A percentile compares a stretch with the other conserved stretches of the same genome.
These are phyloP conservation scores for Phoxinus dragarum DNA, from an alignment of 2,797 vertebrate genomes.

Conservation along the genomic window DNA sequence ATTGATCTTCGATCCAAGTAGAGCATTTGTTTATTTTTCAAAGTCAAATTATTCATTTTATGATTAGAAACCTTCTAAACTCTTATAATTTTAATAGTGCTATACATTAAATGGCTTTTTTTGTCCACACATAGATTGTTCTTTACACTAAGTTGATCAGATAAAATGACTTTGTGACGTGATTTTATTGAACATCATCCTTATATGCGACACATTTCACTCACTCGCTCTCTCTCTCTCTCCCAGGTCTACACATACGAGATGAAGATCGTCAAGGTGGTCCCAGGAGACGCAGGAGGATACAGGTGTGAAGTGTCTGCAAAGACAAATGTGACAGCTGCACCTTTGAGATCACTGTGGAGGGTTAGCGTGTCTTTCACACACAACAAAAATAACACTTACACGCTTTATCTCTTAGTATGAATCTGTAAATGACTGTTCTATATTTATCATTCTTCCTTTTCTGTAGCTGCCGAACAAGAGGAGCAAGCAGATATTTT, in stretches of 20 bases:
- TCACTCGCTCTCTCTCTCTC: neutral
- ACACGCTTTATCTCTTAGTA: neutral
- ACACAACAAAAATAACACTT: conserved; percentile 21
- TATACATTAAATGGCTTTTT: neutral
- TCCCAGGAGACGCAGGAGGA: conserved; percentile 79
- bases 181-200: neutral
- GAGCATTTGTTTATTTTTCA: too few species aligned
- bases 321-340: conserved; percentile 90
- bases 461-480: conserved; percentile 71
- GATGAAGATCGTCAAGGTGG: conserved; percentile 83
- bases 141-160: neutral
- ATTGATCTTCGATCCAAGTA: neutral
- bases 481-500: conserved; percentile 72
- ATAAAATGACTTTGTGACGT: neutral
- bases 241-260: conserved; percentile 84
- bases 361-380: conserved; percentile 74
- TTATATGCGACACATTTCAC: neutral
- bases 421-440: neutral
- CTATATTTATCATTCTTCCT: neutral
- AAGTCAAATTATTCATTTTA: neutral
- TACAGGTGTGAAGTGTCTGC: conserved; percentile 88
- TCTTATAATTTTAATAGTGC: neutral
- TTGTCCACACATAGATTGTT: neutral
- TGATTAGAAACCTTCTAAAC: neutral
- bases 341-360: conserved; percentile 83